phyloP scores from a whole-genome alignment of 2,797 vertebrate species.

The Mustela erminea region DNA sequence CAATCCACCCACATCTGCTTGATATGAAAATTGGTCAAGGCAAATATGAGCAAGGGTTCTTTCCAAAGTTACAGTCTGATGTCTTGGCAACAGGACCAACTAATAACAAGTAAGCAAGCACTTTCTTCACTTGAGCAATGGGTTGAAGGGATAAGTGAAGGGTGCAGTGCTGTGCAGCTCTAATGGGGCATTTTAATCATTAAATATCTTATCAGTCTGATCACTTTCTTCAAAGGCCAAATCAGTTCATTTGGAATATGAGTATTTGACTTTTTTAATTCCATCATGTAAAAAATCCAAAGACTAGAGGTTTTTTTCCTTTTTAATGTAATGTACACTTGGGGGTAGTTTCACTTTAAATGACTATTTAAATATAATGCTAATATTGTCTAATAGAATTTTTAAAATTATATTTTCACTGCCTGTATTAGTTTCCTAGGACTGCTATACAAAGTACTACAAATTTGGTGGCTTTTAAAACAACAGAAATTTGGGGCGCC shows the following conservation, averaged over 20 bases:
- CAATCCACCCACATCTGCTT: conserved; percentile 98
- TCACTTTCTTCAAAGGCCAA: not conserved
- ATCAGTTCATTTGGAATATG: not conserved
- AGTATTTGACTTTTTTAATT: conserved; percentile 16
- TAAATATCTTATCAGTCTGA: not conserved
- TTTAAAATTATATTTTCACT: not conserved
- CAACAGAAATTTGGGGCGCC: not conserved
- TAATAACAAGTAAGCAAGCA: conserved; percentile 96
- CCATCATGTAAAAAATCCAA: not conserved
- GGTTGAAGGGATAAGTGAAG: not conserved
- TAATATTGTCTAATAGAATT: not conserved
- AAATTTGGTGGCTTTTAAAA: not conserved
- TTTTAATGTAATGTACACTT: not conserved
- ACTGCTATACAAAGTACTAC: not conserved
- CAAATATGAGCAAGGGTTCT: conserved; percentile 97
- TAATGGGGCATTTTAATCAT: not conserved
- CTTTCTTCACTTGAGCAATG: not conserved
- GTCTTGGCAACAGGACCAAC: conserved; percentile 94
- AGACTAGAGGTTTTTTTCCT: not conserved
- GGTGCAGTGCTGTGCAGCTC: not conserved
- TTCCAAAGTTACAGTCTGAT: conserved; percentile 96
- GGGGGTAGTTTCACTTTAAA: conserved; percentile 13
- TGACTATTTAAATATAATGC: not conserved
- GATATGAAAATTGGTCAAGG: conserved; percentile 99
- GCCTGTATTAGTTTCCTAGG: not conserved